Base-by-base conservation (phyloP, 2,797 vertebrate genomes). In the Dermochelys coriacea region DNA sequence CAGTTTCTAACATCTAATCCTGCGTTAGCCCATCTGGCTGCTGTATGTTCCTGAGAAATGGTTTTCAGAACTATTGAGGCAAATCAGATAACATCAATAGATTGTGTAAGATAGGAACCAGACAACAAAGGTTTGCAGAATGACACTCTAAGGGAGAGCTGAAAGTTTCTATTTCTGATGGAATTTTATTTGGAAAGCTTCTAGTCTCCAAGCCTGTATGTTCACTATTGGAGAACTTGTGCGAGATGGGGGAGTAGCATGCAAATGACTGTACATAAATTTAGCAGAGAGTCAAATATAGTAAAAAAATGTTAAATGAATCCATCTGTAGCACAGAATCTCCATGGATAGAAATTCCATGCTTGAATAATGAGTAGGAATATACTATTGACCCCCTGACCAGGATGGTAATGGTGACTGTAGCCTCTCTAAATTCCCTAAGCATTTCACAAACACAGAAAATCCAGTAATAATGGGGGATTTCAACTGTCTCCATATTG, bases 111-210 rank as follows among this genome's bases (percentile, higher is more conserved):
- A 83, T 71, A 78, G 3, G 57, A 88, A 59, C 23, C 50, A 77
- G 87, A 91, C n/a, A 31, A 77, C 88, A 37, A 86, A 82, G 34
- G 10, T 47, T 34, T 90, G 78, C 77, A 90, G 49, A 51, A 25
- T 92, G 64, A 68, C 68, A 84, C 80, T 82, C 14, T 81, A n/a
- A 41, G 37, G 11, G 54, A 59, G 37, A 45, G 80, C 15, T 81
- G 15, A 82, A 85, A 87, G 6, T 86, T 75, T 29, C 64, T 82
- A 91, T 34, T 93, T 50, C 27, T 12, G 89, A 77, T 82, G n/a
- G 83, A 95, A 89, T 82, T 9, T 55, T 94, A 29, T 91, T 82
- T 88, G 90, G 54, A 68, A 94, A 91, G 93, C 37, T 88, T 59
- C 82, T 0, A 59, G 31, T 92, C 54, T 86, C 74, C 49, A n/a